Conservation (phyloP, 2,888 invertebrate species). For the Sericinus montela region DNA sequence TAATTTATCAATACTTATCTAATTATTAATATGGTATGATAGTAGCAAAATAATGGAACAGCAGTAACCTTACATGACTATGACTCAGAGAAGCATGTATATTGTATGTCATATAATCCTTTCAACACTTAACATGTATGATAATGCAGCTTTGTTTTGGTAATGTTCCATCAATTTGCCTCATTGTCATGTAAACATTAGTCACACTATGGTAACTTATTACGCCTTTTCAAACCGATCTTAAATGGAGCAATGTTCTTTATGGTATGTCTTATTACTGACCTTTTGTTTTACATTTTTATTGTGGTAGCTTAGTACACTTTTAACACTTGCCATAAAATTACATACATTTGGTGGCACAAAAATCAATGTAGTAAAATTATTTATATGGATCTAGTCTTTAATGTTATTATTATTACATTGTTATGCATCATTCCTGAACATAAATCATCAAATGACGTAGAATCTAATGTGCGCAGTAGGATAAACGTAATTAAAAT, state of each 20-base stretch:
- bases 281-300: neutral
- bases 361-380: no score
- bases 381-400: no score
- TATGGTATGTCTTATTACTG: neutral
- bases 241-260: neutral
- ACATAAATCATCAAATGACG: no score
- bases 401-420: no score
- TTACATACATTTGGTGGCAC: no score
- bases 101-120: neutral
- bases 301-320: no score
- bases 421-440: no score
- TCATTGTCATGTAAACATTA: slow-evolving; percentile 13
- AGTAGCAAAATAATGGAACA: neutral
- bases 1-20: neutral
- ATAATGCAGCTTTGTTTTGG: slow-evolving; percentile 14
- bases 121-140: slow-evolving; percentile 7
- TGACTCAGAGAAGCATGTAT: neutral
- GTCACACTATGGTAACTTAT: neutral
- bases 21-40: neutral
- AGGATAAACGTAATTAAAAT: no score
- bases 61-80: neutral
- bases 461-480: no score
- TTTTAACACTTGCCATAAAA: no score
- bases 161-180: slow-evolving; percentile 17
- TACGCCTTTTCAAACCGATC: slow-evolving; percentile 5